These are phyloP conservation scores for Hydrotaea cyrtoneurina DNA, from an alignment of 2,888 invertebrate genomes.

Conservation along the genomic window DNA sequence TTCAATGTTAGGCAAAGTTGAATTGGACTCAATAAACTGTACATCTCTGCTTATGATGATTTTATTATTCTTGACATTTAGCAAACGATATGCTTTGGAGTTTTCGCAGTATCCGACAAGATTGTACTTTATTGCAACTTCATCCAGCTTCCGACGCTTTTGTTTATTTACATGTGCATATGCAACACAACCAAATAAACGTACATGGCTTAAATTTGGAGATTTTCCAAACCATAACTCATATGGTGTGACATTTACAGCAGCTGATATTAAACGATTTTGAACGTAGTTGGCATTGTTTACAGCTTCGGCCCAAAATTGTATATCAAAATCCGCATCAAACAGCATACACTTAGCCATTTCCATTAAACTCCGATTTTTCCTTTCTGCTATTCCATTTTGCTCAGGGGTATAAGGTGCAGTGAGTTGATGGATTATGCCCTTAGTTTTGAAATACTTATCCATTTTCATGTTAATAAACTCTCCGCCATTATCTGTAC, in stretches of 20 bases:
- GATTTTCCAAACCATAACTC: not conserved
- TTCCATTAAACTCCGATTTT: not conserved
- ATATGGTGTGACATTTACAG: not conserved
- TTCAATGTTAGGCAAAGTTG: too few relatives aligned
- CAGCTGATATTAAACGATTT: not conserved
- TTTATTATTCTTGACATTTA: not conserved
- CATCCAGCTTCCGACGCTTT: too few relatives aligned
- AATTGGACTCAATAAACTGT: not conserved
- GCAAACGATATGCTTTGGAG: conserved; percentile 11
- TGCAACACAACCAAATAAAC: not conserved
- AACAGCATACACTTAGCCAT: not conserved
- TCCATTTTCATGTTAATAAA: conserved; percentile 11
- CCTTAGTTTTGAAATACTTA: not conserved
- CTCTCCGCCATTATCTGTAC: conserved; percentile 12
- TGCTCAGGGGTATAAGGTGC: not conserved
- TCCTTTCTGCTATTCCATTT: conserved; percentile 3
- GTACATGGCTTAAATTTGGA: not conserved
- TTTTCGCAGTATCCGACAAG: not conserved
- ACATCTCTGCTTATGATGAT: not conserved
- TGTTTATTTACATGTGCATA: not conserved
- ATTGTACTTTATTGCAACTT: too few relatives aligned
- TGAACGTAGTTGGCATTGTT: conserved; percentile 20
- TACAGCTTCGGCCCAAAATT: conserved; percentile 6
- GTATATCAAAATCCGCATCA: not conserved
- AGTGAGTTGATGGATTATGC: not conserved